Evolutionary conservation across 2,113 vertebrate genomes (phyloP).

Genomic region (Perccottus glenii): DNA sequence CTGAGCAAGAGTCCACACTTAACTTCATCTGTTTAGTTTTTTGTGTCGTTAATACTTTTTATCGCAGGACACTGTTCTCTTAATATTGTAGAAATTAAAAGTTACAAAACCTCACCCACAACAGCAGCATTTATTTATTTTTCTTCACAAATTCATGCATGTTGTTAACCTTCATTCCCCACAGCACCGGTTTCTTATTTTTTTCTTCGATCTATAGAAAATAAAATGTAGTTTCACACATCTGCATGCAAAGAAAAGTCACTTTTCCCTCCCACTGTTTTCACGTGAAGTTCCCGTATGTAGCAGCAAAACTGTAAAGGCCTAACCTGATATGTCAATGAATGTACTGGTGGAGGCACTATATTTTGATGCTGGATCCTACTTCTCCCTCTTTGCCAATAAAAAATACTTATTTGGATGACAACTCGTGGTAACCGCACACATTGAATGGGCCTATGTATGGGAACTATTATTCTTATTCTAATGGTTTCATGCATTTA

Average conservation of each 20-base stretch:
- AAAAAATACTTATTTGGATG: conserved; percentile 42
- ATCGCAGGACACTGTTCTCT: conserved; percentile 59
- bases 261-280: conserved; percentile 26
- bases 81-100: conserved; percentile 60
- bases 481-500: conserved; percentile 3
- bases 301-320: conserved; percentile 81
- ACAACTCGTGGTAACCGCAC: conserved; percentile 7
- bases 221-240: conserved; percentile 73
- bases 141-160: conserved; percentile 80
- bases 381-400: conserved; percentile 48
- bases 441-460: conserved; percentile 21
- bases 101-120: conserved; percentile 62
- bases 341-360: conserved; percentile 79
- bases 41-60: conserved; percentile 61
- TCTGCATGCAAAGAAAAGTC: conserved; percentile 81
- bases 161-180: conserved; percentile 73
- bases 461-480: conserved; percentile 1
- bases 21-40: conserved; percentile 73
- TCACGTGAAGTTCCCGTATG: conserved; percentile 45
- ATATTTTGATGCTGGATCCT: conserved; percentile 58
- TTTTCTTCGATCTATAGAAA: conserved; percentile 62
- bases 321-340: conserved; percentile 79
- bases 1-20: conserved; percentile 65
- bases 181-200: conserved; percentile 69
- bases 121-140: conserved; percentile 72